Evolutionary conservation across 2,113 vertebrate species (phyloP), one percentile per base, ranked within the genome.

Genomic region (Procavia capensis): DNA sequence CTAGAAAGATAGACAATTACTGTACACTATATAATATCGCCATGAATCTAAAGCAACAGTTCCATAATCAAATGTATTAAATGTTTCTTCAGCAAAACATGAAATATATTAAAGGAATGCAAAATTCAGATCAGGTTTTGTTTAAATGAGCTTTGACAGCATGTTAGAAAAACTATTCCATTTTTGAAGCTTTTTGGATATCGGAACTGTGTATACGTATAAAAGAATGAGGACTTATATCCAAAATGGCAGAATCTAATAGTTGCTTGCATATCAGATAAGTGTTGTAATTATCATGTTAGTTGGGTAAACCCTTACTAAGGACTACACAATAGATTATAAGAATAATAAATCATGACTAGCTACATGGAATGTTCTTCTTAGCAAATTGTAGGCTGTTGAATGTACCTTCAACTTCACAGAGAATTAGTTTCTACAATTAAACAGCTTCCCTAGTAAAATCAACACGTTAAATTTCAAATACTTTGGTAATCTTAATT

Each of bases 111-210:
- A 72, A 31, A 90, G 34, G 39, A 85, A 64, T 88, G 72, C 95
- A 66, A 25, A 88, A 20, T 88, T 93, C 25, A 75, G 25, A 89
- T 57, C 50, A 93, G 39, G 29, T 93, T 95, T 96, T 93, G 43
- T 89, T 39, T 64, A 90, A 70, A 70, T 88, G 34, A 95, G 19
- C 36, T 76, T 86, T 88, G 74, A 6, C 4, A 93, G 5, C 8
- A 94, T 8, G 3, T 95, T 63, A 34, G 0, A 79, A 80, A 86
- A 64, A 20, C 13, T 17, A 70, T 84, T 25, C 31, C 34, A 27
- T 50, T 89, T 86, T 93, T n/a, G 91, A 39, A 89, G 7, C 31
- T 36, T 81, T 91, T 79, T 76, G 13, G 39, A 85, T 86, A 87
- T 92, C 63, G 72, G 9, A 83, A 80, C 80, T 91, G 22, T 76